Evolutionary conservation across 2,113 vertebrate genomes (phyloP).

Genomic region (Columba livia): DNA sequence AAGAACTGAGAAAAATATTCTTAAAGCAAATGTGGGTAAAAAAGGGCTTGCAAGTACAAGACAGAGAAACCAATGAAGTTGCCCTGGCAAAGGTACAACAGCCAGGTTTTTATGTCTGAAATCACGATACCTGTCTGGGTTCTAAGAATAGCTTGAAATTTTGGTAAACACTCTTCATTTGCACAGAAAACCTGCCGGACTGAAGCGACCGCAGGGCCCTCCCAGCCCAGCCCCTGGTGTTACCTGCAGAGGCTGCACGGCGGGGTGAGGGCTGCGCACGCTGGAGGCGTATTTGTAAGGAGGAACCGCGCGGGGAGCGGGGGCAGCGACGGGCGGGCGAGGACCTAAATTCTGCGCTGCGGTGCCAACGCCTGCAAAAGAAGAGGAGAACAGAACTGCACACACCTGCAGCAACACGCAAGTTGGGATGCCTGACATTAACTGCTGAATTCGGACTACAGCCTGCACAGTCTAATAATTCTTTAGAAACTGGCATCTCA

Average conservation of each 20-base stretch:
- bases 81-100: background rate
- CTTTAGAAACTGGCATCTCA: background rate
- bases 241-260: conserved; percentile 93
- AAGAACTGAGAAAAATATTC: background rate
- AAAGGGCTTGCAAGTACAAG: background rate
- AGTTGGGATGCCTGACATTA: background rate
- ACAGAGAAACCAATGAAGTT: background rate
- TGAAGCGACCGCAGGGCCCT: background rate
- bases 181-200: background rate
- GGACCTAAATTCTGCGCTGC: conserved; percentile 84
- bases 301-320: conserved; percentile 85
- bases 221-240: background rate
- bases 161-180: background rate
- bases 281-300: conserved; percentile 93
- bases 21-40: background rate
- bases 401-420: background rate
- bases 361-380: conserved; percentile 70
- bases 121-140: background rate
- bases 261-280: conserved; percentile 90
- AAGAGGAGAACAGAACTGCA: background rate
- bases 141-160: background rate
- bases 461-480: background rate
- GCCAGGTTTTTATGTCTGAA: background rate
- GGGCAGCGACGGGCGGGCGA: conserved; percentile 84
- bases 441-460: background rate